Evolutionary conservation across 2,113 vertebrate species (phyloP), one percentile per base, ranked within the genome.

Genomic region (Corythornis cristatus): DNA sequence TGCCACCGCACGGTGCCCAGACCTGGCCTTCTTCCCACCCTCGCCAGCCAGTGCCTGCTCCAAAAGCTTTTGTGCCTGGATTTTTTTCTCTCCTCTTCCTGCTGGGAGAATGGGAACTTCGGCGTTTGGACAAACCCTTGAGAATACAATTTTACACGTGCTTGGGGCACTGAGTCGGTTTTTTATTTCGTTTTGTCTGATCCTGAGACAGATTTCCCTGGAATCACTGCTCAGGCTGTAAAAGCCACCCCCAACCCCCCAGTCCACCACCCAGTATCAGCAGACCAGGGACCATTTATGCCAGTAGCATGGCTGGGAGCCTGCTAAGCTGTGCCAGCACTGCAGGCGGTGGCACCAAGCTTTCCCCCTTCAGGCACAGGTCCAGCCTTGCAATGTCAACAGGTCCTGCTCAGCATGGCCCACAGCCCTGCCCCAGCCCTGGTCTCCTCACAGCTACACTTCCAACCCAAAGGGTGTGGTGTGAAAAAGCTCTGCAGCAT

Each of bases 61-160:
- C 83, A 8, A 17, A 53, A 40, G 61, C 77, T 93, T 93, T 95
- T 92, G 86, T 95, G 91, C 70, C 45, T 43, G 25, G 25, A 3
- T 70, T 74, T 80, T 92, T 85, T 88, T 67, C 71, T 93, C 71
- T 79, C 31, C 78, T 76, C 81, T 89, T 94, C 93, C 94, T 85
- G 78, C 84, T 93, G 74, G 60, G 93, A 89, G 93, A 95, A 92
- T 74, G 84, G 81, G 94, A 94, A 89, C 60, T 33, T 86, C 43
- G 0, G 53, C 28, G 0, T 56, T 82, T 15, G 81, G 83, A 90
- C 84, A 84, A 89, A 76, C 77, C 70, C 89, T 82, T 86, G 88
- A 89, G 90, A 92, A 91, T 92, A 84, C 46, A 83, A 65, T 71
- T 90, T 87, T 29, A 61, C 84, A 79, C 18, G 51, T 93, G 86